Conservation (phyloP, 2,888 invertebrate genomes). For the Volucella inflata region DNA sequence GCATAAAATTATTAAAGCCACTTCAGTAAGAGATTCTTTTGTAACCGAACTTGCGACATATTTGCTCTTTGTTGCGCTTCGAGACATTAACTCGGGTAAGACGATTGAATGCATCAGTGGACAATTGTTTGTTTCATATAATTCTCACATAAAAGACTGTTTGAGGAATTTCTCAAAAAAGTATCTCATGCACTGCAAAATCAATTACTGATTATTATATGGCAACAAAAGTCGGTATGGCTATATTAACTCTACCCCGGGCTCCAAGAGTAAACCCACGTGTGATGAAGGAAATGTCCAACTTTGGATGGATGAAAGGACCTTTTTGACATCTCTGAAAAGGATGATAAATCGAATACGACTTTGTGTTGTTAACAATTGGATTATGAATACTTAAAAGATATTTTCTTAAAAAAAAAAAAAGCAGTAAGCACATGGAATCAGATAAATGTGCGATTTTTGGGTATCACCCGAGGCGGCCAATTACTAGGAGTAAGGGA, state of each 20-base stretch:
- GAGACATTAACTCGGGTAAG: constrained; percentile 21
- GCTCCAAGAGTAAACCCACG: not conserved
- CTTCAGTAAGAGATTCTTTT: constrained; percentile 35
- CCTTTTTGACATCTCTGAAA: not conserved
- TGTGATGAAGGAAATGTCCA: not conserved
- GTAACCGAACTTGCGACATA: constrained; percentile 25
- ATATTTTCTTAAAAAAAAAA: not conserved
- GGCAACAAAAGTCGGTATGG: not conserved
- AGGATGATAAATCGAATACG: not conserved
- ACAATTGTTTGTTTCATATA: not conserved
- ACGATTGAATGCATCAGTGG: constrained; percentile 8
- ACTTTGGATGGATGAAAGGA: constrained; percentile 6
- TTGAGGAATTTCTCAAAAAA: not conserved
- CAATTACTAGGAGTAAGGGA: no score
- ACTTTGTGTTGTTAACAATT: constrained; percentile 29
- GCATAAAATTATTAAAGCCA: constrained; percentile 66
- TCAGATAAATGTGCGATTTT: constrained; percentile 24
- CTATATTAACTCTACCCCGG: not conserved
- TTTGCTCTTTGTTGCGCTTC: constrained; percentile 1
- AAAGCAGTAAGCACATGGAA: constrained; percentile 8
- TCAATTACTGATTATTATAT: constrained; percentile 10
- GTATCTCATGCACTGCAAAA: not conserved
- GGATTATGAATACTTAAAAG: constrained; percentile 28
- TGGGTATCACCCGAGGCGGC: no score
- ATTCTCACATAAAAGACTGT: not conserved